These are phyloP conservation scores for Platypus cylindrus DNA, from an alignment of 2,888 invertebrate genomes.

Conservation along the genomic window DNA sequence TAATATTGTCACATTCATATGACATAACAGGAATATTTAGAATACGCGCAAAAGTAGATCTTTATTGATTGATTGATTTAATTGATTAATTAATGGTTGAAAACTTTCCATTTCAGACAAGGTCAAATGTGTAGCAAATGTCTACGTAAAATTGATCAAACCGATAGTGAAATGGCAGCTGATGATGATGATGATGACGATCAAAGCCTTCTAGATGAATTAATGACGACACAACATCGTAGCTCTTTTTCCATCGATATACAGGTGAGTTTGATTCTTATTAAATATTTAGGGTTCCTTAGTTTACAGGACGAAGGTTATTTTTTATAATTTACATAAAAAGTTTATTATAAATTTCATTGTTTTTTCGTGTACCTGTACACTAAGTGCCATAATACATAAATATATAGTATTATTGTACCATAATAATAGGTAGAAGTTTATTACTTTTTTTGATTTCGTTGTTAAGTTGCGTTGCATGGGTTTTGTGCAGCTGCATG, in stretches of 20 bases:
- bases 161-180: conserved; percentile 37
- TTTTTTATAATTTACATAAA: conserved; percentile 1
- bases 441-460: too few species aligned
- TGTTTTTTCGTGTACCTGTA: background rate
- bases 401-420: too few species aligned
- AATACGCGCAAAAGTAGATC: too few species aligned
- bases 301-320: conserved; percentile 16
- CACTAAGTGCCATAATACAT: background rate
- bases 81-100: too few species aligned
- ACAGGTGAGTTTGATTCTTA: conserved; percentile 31
- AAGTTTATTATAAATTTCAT: background rate
- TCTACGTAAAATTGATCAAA: conserved; percentile 50
- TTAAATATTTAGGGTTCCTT: conserved; percentile 28
- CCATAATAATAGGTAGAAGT: too few species aligned
- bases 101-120: conserved; percentile 46
- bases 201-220: conserved; percentile 16
- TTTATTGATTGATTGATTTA: too few species aligned
- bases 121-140: conserved; percentile 74
- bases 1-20: too few species aligned
- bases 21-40: too few species aligned
- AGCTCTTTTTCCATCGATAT: conserved; percentile 33
- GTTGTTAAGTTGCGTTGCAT: too few species aligned
- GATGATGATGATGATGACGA: conserved; percentile 51
- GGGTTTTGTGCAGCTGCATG: too few species aligned
- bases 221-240: conserved; percentile 19